phyloP scores from a whole-genome alignment of 2,113 vertebrate species.

The Corythornis vintsioides region DNA sequence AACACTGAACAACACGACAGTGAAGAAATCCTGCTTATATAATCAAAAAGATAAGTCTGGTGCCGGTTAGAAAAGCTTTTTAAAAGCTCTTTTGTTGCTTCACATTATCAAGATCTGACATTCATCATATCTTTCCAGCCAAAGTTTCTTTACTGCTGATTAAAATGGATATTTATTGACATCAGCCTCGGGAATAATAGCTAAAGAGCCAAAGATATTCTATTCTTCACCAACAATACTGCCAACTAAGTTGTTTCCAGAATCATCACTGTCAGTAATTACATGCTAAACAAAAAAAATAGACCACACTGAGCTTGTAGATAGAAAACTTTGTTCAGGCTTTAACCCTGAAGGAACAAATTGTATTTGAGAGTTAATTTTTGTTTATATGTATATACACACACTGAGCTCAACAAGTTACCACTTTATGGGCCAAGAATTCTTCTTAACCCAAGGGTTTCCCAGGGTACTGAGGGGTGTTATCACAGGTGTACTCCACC shows the following conservation, averaged over 20 bases:
- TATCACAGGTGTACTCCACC: background rate
- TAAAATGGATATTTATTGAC: constrained; percentile 69
- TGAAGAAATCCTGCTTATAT: constrained; percentile 59
- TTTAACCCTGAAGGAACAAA: constrained; percentile 39
- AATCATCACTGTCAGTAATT: constrained; percentile 65
- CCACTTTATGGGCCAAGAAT: background rate
- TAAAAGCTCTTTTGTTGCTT: constrained; percentile 54
- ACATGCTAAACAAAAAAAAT: constrained; percentile 47
- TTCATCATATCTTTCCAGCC: constrained; percentile 50
- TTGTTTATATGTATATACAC: background rate
- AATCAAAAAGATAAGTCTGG: constrained; percentile 55
- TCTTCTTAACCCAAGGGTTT: background rate
- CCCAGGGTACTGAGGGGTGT: background rate
- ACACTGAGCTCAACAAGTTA: background rate
- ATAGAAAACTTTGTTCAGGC: constrained; percentile 15
- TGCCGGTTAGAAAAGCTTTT: constrained; percentile 16
- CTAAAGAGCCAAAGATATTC: constrained; percentile 58
- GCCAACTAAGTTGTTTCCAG: constrained; percentile 67
- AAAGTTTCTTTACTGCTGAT: constrained; percentile 65
- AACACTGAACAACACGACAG: constrained; percentile 24
- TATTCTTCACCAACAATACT: constrained; percentile 61
- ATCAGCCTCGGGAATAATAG: constrained; percentile 61
- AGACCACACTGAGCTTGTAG: constrained; percentile 20
- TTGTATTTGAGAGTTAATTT: constrained; percentile 28
- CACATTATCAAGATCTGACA: constrained; percentile 61